Evolutionary conservation across 2,888 invertebrate genomes (phyloP).

Genomic region (Perithous albicinctus): DNA sequence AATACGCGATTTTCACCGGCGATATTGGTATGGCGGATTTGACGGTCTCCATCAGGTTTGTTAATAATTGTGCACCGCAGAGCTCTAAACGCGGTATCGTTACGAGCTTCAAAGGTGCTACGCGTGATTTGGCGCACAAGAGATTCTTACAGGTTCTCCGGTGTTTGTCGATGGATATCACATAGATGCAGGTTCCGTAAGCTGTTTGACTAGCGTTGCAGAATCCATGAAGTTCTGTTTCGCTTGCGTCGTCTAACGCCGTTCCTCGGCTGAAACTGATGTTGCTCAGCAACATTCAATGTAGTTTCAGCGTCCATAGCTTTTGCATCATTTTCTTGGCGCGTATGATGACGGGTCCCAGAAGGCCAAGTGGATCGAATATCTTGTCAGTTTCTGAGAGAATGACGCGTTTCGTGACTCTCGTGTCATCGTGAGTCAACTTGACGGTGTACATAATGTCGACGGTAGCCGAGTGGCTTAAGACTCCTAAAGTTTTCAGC

Average conservation of each 20-base stretch:
- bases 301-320: slow-evolving; percentile 35
- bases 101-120: slow-evolving; percentile 60
- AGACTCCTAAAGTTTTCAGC: slow-evolving; percentile 45
- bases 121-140: slow-evolving; percentile 65
- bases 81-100: slow-evolving; percentile 66
- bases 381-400: slow-evolving; percentile 14
- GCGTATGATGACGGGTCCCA: slow-evolving; percentile 10
- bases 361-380: slow-evolving; percentile 20
- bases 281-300: slow-evolving; percentile 29
- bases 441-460: slow-evolving; percentile 37
- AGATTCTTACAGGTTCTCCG: background rate
- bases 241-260: background rate
- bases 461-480: slow-evolving; percentile 27
- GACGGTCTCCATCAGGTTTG: slow-evolving; percentile 13
- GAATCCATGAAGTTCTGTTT: slow-evolving; percentile 64
- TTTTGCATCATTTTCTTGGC: slow-evolving; percentile 57
- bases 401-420: slow-evolving; percentile 29
- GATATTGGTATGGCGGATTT: background rate
- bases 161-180: slow-evolving; percentile 17
- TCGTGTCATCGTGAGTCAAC: background rate
- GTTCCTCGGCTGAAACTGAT: background rate
- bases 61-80: slow-evolving; percentile 58
- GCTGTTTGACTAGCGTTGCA: slow-evolving; percentile 69
- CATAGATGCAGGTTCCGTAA: slow-evolving; percentile 70
- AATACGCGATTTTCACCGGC: slow-evolving; percentile 24